Base-by-base conservation (phyloP, 2,797 vertebrate species). In the Microctenopoma lineatum region DNA sequence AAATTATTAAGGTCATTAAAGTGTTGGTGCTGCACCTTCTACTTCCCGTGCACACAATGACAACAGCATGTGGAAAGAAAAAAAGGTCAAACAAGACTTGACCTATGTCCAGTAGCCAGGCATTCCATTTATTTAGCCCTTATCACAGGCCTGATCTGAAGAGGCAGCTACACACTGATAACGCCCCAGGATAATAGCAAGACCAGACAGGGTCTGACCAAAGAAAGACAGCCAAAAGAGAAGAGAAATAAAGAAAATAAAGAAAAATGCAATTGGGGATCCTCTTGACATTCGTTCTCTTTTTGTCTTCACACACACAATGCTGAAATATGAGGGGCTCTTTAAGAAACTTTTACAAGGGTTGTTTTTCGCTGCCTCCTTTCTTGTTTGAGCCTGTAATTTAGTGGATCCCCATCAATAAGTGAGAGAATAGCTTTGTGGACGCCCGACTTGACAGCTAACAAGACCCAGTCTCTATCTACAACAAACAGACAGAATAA, bases 1-100 rank as follows among this genome's bases (percentile, higher is more conserved):
- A 95, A 95, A 95, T 95, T 94, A 95, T 95, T 95, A 95, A 92
- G 92, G 95, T 96, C 90, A 95, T 96, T 95, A 95, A 90, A 87
- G 85, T 45, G 80, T 84, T 80, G 41, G 26, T 70, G 80, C 80
- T 73, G 80, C 84, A 77, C 73, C 81, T 73, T 87, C 73, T 68
- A 88, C 87, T 91, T 89, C 87, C 87, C 85, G 84, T 84, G 89
- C 87, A 91, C 89, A 91, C 89, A 92, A 89, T 90, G 82, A 91
- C 73, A 84, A 84, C 84, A 86, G 87, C 83, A 83, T 75, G 71
- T 80, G 55, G 74, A 88, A 88, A 85, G n/a, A 82, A 85, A 90
- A 88, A 85, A 79, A 59, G 74, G 64, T 63, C 54, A 87, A 91
- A 91, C 89, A 90, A 85, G 87, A 81, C 84, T 87, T 92, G 90